Conservation (phyloP, 2,888 invertebrate species). For the Drosophila ustulata region DNA sequence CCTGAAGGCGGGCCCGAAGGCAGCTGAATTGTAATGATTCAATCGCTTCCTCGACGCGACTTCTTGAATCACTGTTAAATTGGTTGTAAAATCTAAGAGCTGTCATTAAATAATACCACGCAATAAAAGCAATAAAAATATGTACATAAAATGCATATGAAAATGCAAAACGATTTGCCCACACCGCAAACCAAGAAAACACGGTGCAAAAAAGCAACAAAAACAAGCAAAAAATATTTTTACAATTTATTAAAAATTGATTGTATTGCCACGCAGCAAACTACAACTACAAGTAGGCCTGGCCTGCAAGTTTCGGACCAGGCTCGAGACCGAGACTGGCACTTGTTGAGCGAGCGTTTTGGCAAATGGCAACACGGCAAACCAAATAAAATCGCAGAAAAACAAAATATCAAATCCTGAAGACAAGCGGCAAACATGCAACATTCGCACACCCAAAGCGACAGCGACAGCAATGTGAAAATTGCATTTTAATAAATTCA, state of each 20-base stretch:
- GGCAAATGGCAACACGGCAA: constrained; percentile 70
- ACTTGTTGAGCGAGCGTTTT: constrained; percentile 70
- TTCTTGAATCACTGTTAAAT: constrained; percentile 40
- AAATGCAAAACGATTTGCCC: constrained; percentile 74
- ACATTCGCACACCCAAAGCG: constrained; percentile 59
- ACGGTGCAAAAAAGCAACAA: constrained; percentile 40
- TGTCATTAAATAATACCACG: constrained; percentile 74
- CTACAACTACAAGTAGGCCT: constrained; percentile 36
- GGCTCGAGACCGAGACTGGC: constrained; percentile 40
- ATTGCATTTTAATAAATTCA: constrained; percentile 80
- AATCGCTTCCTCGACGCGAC: constrained; percentile 49
- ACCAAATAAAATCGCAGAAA: constrained; percentile 29
- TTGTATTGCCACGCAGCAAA: constrained; percentile 74
- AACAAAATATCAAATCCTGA: constrained; percentile 51
- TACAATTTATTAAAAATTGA: constrained; percentile 78
- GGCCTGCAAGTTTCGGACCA: constrained; percentile 43
- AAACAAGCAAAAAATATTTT: constrained; percentile 37
- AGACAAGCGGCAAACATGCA: constrained; percentile 66
- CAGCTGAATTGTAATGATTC: constrained; percentile 18
- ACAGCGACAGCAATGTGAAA: constrained; percentile 66
- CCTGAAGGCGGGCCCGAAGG: constrained; percentile 8
- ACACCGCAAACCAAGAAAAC: constrained; percentile 27
- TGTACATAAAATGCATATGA: constrained; percentile 56
- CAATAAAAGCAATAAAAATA: constrained; percentile 62
- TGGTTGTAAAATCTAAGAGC: constrained; percentile 51